Conservation (phyloP, 64 coral and sea anemone genomes). For the Montipora capricornis region DNA sequence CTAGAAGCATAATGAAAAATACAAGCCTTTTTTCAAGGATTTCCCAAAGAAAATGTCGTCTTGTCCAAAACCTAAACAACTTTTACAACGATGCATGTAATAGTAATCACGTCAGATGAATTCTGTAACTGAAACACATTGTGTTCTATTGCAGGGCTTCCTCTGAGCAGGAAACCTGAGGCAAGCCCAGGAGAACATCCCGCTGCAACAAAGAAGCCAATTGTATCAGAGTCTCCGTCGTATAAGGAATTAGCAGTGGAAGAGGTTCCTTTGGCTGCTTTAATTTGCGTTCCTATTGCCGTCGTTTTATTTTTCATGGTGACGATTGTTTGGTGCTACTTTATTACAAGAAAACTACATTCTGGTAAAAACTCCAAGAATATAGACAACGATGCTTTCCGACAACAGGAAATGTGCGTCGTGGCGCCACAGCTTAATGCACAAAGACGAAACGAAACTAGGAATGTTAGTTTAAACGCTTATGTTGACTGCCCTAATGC, state of each 20-base stretch:
- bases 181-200: background rate
- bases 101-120: too few relatives aligned
- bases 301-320: constrained; percentile 38
- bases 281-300: constrained; percentile 56
- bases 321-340: constrained; percentile 70
- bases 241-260: background rate
- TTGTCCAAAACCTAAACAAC: too few relatives aligned
- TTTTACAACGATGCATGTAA: background rate
- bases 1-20: too few relatives aligned
- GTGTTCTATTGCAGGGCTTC: background rate
- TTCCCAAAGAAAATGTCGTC: too few relatives aligned
- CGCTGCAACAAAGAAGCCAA: background rate
- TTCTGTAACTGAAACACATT: too few relatives aligned
- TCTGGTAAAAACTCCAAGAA: background rate
- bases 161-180: background rate
- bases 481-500: constrained; percentile 30
- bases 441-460: background rate
- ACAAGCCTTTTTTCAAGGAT: too few relatives aligned
- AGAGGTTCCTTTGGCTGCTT: constrained; percentile 52
- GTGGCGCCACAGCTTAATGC: background rate
- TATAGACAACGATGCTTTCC: background rate
- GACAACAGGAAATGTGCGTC: background rate
- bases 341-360: constrained; percentile 38
- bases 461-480: constrained; percentile 20
- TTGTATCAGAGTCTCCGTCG: background rate